Evolutionary conservation across 2,797 vertebrate species (phyloP), one percentile per base, ranked within the genome.

Genomic region (Crenuchus spilurus): DNA sequence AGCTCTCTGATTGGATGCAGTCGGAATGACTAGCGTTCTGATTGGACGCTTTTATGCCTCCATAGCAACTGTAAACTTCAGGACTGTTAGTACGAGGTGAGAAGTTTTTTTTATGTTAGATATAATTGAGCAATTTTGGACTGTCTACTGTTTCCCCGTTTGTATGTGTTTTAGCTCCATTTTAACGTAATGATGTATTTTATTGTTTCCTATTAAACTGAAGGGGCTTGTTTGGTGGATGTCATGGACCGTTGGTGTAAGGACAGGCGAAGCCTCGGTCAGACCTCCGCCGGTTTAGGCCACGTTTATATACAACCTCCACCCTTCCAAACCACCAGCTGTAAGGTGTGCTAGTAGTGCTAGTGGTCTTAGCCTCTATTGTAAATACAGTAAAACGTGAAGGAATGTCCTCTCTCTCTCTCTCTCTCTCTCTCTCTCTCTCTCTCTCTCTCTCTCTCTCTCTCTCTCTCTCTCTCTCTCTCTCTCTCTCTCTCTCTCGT

Each of bases 331-430:
- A 33, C 35, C 9, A 20, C 62, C 24, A 67, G 49, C 46, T 14
- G 41, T 46, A 78, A 76, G 80, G 82, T 81, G 46, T 20, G 68
- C 41, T 60, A 13, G 48, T 13, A 11, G 33, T n/a, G 63, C 9
- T 6, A 31, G 2, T 20, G 55, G 6, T n/a, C 10, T 4, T 35
- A 3, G 3, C 3, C 8, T 35, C 33, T 35, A 8, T 35, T 4
- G 3, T 35, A 3, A 3, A 35, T 3, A 3, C 3, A 8, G 8
- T 35, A 35, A 35, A 35, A 35, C 3, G 8, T 35, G 3, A 3
- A 35, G 3, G 33, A 3, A 35, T 35, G 33, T 35, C 3, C 14
- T 8, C n/a, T 33, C 31, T 13, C 28, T 2, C 20, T 57, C 22
- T 42, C 18, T 9, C 3, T 5, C 4, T 6, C 0, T 24, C n/a